Evolutionary conservation across 2,797 vertebrate species (phyloP), one percentile per base, ranked within the genome.

Genomic region (Apogon talboti): DNA sequence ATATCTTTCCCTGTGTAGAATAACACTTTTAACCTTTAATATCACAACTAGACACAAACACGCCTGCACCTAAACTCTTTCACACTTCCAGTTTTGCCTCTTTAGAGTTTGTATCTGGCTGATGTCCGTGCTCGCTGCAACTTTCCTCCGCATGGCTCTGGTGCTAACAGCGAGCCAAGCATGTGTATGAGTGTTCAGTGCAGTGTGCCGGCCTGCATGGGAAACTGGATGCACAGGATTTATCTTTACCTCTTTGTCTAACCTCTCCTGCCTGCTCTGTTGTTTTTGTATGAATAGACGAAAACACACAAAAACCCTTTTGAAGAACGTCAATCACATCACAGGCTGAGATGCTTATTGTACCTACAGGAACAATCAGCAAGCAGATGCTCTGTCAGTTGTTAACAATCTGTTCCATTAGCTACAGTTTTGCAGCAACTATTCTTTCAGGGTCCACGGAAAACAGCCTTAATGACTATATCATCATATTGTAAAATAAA

Each of bases 191-290:
- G 64, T 43, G 14, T 51, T 55, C 57, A 50, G 45, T 11, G 19
- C 58, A 68, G 78, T 72, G 56, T 76, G 68, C 74, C 53, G 63
- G 71, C 65, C 78, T 91, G 92, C 92, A 93, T 92, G 92, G 81
- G 77, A 83, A 82, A 63, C 72, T 80, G 71, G 65, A 81, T 76
- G 75, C 70, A 67, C 64, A 80, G 54, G 63, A 71, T 71, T 83
- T 55, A 52, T 70, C 66, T 45, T 24, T 68, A 52, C 54, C 56
- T 48, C 54, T 76, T 65, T 79, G 37, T 74, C 30, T 83, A 43
- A 45, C 61, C 63, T 77, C 63, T 79, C 55, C 73, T 76, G 80
- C 79, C 76, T 85, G 84, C 71, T 66, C 55, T 13, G 48, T 76
- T 76, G 54, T 85, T 56, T 84, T 66, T 71, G 58, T 87, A 59